Evolutionary conservation across 2,888 invertebrate genomes (phyloP).

Genomic region (Dorcus hopei): DNA sequence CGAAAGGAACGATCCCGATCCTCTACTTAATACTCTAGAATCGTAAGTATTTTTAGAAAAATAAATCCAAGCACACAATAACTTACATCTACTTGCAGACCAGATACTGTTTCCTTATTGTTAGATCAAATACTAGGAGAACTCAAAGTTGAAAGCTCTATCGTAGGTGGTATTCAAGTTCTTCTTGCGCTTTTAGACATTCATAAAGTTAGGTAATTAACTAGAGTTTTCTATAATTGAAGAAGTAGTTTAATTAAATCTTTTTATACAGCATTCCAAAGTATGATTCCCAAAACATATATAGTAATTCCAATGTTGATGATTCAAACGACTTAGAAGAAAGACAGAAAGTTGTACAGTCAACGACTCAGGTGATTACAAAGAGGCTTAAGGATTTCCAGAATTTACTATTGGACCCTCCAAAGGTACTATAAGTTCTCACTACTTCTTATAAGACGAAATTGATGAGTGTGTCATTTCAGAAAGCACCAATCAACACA

Average conservation of each 20-base stretch:
- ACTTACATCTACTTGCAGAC: conserved; percentile 29
- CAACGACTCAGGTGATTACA: conserved; percentile 62
- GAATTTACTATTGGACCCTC: conserved; percentile 65
- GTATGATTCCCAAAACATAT: conserved; percentile 35
- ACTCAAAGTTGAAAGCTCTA: conserved; percentile 65
- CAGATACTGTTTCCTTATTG: conserved; percentile 64
- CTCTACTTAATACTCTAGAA: conserved; percentile 70
- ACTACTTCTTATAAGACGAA: neutral
- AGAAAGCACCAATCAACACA: conserved; percentile 66
- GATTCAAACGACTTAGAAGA: conserved; percentile 55
- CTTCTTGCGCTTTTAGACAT: conserved; percentile 68
- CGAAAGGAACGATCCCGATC: conserved; percentile 65
- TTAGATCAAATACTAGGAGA: conserved; percentile 72
- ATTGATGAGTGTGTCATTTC: conserved; percentile 9
- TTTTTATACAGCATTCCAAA: conserved; percentile 36
- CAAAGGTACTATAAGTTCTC: conserved; percentile 54
- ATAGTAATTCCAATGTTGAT: conserved; percentile 44
- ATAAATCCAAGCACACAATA: neutral
- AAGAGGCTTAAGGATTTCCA: conserved; percentile 70
- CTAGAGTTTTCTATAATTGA: conserved; percentile 3
- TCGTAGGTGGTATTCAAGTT: conserved; percentile 77
- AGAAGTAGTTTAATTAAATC: neutral
- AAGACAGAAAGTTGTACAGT: conserved; percentile 58
- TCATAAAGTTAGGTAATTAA: conserved; percentile 48
- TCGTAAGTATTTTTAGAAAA: conserved; percentile 54